These are phyloP conservation scores for Arvicola amphibius DNA, from an alignment of 2,797 vertebrate genomes.

Conservation along the genomic window DNA sequence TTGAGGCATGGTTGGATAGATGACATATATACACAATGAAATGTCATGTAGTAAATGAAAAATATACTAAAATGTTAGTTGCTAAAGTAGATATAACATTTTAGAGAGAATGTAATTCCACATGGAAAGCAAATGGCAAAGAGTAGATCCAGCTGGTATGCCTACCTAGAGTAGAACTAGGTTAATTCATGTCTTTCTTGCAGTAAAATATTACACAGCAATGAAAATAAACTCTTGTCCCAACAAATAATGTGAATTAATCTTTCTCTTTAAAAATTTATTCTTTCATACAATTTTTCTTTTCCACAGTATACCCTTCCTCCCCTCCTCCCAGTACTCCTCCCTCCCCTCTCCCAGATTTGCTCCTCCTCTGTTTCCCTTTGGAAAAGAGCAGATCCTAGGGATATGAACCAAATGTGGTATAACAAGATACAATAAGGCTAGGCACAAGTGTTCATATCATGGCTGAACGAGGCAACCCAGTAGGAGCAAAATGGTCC, in stretches of 20 bases:
- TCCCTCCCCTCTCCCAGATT: background rate
- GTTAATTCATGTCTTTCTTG: background rate
- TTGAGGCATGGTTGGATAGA: background rate
- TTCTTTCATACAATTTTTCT: background rate
- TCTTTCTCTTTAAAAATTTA: background rate
- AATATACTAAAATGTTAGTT: background rate
- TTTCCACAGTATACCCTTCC: background rate
- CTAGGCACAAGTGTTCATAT: background rate
- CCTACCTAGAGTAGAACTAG: background rate
- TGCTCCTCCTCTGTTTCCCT: background rate
- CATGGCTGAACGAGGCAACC: background rate
- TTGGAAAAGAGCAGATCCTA: background rate
- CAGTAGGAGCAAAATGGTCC: background rate
- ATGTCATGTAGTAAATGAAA: background rate
- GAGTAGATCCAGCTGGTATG: background rate
- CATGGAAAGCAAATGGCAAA: background rate
- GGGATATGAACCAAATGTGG: background rate
- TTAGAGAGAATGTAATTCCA: background rate
- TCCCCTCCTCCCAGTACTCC: background rate
- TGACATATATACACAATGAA: background rate
- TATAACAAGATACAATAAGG: background rate
- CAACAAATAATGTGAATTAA: background rate
- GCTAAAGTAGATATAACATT: background rate
- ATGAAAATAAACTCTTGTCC: background rate
- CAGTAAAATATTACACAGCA: background rate